These are phyloP conservation scores for Sinopyrophorus schimmeli DNA, from an alignment of 2,888 invertebrate genomes.

Conservation along the genomic window DNA sequence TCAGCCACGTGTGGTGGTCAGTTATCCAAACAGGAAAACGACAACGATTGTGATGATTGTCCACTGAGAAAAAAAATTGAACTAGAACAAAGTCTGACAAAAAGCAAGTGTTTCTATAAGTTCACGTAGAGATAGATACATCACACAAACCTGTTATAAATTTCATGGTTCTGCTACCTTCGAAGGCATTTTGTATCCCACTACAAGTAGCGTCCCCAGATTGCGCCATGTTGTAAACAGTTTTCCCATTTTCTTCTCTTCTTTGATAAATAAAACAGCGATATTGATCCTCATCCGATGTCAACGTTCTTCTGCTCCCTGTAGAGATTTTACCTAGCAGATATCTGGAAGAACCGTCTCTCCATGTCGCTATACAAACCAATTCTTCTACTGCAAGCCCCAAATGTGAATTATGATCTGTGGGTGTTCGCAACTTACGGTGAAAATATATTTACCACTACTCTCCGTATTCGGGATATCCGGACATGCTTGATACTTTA, in stretches of 20 bases:
- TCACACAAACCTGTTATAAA: slow-evolving; percentile 69
- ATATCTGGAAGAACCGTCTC: slow-evolving; percentile 79
- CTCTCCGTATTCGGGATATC: slow-evolving; percentile 78
- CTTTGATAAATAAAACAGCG: slow-evolving; percentile 80
- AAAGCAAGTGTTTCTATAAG: background rate
- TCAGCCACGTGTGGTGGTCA: slow-evolving; percentile 79
- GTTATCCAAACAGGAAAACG: slow-evolving; percentile 80
- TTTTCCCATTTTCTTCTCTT: slow-evolving; percentile 56
- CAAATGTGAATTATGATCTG: slow-evolving; percentile 27
- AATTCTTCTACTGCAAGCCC: slow-evolving; percentile 71
- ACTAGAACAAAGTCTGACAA: background rate
- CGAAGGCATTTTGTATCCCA: slow-evolving; percentile 72
- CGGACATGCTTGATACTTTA: slow-evolving; percentile 83
- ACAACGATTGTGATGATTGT: slow-evolving; percentile 74
- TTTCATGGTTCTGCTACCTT: slow-evolving; percentile 79
- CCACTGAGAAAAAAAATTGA: slow-evolving; percentile 58
- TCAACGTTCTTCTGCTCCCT: slow-evolving; percentile 60
- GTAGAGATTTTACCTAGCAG: slow-evolving; percentile 74
- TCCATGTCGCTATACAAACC: slow-evolving; percentile 82
- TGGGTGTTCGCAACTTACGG: background rate
- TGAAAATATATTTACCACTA: slow-evolving; percentile 60
- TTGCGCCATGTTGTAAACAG: slow-evolving; percentile 71
- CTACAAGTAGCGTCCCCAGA: slow-evolving; percentile 81
- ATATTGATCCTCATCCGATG: slow-evolving; percentile 76
- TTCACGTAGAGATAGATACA: background rate